Base-by-base conservation (phyloP, 2,113 vertebrate genomes). In the Coreoperca whiteheadi region DNA sequence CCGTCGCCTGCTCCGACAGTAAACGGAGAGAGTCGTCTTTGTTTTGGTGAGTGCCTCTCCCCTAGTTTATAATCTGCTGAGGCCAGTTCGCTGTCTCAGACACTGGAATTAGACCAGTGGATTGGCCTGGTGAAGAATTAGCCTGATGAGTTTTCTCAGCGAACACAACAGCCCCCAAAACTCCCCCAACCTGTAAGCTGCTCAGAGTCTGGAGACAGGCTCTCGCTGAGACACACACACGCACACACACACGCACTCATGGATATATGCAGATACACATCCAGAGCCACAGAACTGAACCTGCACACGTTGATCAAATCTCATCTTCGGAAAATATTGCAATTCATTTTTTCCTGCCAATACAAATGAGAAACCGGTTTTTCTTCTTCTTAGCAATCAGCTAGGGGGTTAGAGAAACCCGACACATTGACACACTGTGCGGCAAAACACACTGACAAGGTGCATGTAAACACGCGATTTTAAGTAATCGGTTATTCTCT, bases 111-210 rank as follows among this genome's bases (percentile, higher is more conserved):
- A 93, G 65, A 85, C 83, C 34, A 54, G 87, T 91, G 92, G 93
- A 91, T 93, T 95, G 92, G 91, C 91, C 70, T 75, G 84, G 69
- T 68, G 41, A 68, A 89, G 81, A 91, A 93, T 94, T 93, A 94
- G 87, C 88, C 83, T 86, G 88, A 91, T 86, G 85, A 85, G 87
- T 91, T 84, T 87, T 68, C 76, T 54, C 37, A 73, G 76, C 7
- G 25, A 67, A 74, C 73, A 72, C 51, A 32, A 69, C 73, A 1
- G 4, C n/a, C 64, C 56, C 53, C 23, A 28, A 73, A 83, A 74
- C 68, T 37, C 85, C 90, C 85, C 74, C 88, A 86, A 78, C 73
- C 41, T 76, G 67, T 94, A 94, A 95, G 87, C 91, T 75, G 83
- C 82, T 92, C 89, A 91, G 51, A 88, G 84, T 93, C 90, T 94